These are phyloP conservation scores for Diceros bicornis DNA, from an alignment of 2,797 vertebrate genomes.

Conservation along the genomic window DNA sequence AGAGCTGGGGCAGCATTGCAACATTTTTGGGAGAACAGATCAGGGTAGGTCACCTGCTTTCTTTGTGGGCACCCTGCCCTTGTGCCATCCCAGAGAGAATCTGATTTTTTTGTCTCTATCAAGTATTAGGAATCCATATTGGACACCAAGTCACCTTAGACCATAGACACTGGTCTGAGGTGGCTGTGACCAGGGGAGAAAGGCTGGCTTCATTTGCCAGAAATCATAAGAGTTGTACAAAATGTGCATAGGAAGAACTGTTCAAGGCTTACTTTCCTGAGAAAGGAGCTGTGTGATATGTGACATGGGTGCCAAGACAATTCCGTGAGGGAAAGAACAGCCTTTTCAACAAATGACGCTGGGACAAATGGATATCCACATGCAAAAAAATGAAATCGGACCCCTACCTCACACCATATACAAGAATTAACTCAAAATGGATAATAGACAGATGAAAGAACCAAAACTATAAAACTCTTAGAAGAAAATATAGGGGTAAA, in stretches of 20 bases:
- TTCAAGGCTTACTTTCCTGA: not conserved
- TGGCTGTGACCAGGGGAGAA: not conserved
- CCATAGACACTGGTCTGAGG: not conserved
- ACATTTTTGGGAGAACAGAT: not conserved
- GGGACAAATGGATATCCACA: not conserved
- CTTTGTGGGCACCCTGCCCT: not conserved
- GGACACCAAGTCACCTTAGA: not conserved
- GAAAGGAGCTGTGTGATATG: not conserved
- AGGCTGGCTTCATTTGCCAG: not conserved
- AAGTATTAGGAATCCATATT: not conserved
- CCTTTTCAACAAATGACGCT: not conserved
- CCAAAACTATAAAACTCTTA: not conserved
- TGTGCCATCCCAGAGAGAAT: not conserved
- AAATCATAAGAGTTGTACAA: not conserved
- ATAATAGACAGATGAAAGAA: not conserved
- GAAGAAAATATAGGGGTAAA: not conserved
- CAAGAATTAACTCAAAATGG: constrained; percentile 25
- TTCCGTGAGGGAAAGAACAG: not conserved
- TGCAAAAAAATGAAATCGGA: not conserved
- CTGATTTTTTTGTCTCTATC: not conserved
- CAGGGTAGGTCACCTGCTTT: not conserved
- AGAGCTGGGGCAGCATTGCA: not conserved
- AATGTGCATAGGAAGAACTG: not conserved
- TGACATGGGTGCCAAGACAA: not conserved
- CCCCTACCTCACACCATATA: not conserved